phyloP scores from a whole-genome alignment of 2,113 vertebrate genomes.

The Poecilia latipinna region DNA sequence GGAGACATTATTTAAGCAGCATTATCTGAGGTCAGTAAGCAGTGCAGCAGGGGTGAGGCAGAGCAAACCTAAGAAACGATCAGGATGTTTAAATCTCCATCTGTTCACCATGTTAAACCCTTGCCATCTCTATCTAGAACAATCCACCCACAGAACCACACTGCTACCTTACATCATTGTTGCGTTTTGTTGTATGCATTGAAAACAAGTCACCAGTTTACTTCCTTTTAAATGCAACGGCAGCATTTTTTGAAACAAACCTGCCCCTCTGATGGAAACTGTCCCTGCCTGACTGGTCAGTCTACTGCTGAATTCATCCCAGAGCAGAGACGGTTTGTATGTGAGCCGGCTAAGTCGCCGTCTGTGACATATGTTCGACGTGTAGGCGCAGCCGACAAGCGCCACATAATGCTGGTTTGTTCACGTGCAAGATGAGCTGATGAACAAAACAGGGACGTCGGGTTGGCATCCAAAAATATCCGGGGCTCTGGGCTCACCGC shows the following conservation, averaged over 20 bases:
- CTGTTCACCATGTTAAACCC: conserved; percentile 72
- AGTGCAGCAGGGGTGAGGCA: conserved; percentile 33
- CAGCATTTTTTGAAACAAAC: background rate
- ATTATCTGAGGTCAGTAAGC: conserved; percentile 44
- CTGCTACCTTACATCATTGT: background rate
- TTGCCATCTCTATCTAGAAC: conserved; percentile 19
- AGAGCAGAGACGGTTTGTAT: conserved; percentile 30
- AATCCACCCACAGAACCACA: background rate
- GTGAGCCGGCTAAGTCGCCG: conserved; percentile 29
- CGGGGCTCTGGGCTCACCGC: conserved; percentile 14
- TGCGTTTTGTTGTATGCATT: background rate
- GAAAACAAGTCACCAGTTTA: background rate
- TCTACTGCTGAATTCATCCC: background rate
- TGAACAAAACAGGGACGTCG: conserved; percentile 9
- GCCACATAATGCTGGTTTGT: background rate
- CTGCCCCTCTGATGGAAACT: background rate
- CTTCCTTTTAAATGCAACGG: background rate
- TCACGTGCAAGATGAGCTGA: conserved; percentile 17
- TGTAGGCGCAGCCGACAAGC: background rate
- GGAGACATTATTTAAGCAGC: conserved; percentile 10
- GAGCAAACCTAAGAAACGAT: conserved; percentile 64
- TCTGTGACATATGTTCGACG: conserved; percentile 7
- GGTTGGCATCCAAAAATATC: conserved; percentile 31
- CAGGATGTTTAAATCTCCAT: conserved; percentile 75
- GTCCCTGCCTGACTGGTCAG: background rate